phyloP scores from a whole-genome alignment of 2,113 vertebrate species.

The Boulengeromyrus knoepffleri region DNA sequence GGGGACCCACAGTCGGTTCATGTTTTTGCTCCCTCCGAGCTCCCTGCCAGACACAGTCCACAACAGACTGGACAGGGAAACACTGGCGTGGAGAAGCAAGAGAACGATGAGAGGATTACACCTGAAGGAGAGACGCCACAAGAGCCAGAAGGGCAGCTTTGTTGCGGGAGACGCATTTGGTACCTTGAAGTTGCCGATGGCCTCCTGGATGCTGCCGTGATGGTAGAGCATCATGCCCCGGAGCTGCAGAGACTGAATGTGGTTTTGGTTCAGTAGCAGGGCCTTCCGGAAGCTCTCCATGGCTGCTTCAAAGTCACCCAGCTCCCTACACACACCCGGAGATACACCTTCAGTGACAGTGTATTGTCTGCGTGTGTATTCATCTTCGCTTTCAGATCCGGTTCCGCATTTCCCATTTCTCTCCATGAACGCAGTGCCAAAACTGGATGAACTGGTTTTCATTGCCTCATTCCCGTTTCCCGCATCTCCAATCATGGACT shows the following conservation, averaged over 20 bases:
- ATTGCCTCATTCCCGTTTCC: too few species aligned
- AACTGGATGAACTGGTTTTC: too few species aligned
- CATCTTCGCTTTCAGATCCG: too few species aligned
- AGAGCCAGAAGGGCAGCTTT: not conserved
- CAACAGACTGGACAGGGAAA: not conserved
- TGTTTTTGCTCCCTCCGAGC: not conserved
- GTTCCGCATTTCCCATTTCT: too few species aligned
- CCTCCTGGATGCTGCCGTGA: conserved; percentile 87
- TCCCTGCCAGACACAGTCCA: too few species aligned
- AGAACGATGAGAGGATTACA: not conserved
- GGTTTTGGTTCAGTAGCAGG: conserved; percentile 90
- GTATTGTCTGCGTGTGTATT: too few species aligned
- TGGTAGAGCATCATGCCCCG: conserved; percentile 96
- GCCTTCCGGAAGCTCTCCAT: conserved; percentile 96
- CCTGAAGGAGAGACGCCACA: not conserved
- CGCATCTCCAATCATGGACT: too few species aligned
- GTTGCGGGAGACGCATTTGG: not conserved
- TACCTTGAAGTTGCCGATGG: conserved; percentile 93
- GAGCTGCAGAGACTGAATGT: conserved; percentile 91
- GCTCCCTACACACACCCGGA: conserved; percentile 62
- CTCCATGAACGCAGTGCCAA: too few species aligned
- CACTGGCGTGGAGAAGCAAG: not conserved
- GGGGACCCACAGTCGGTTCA: not conserved
- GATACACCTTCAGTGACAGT: not conserved
- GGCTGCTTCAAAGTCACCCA: conserved; percentile 92